phyloP scores from a whole-genome alignment of 2,113 vertebrate species.

The Daubentonia madagascariensis region DNA sequence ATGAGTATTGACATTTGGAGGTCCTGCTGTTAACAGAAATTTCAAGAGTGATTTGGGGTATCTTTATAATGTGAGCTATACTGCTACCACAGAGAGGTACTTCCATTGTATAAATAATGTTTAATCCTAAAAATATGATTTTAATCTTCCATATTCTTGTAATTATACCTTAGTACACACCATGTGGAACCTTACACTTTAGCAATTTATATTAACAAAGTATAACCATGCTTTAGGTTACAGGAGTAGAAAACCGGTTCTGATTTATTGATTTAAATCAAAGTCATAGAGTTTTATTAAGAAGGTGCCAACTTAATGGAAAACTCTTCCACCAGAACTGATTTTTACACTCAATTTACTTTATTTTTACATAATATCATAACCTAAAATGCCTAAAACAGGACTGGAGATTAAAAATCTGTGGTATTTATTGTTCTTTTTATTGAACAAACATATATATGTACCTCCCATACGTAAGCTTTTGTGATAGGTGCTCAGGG shows the following conservation, averaged over 20 bases:
- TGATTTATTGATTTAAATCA: slow-evolving; percentile 27
- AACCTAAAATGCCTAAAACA: slow-evolving; percentile 23
- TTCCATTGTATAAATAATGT: background rate
- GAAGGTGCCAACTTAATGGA: slow-evolving; percentile 1
- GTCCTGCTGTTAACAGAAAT: background rate
- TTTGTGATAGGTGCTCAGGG: background rate
- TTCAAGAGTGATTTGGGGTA: background rate
- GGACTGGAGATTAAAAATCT: background rate
- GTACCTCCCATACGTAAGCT: background rate
- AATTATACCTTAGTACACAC: background rate
- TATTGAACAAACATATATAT: background rate
- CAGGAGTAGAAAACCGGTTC: slow-evolving; percentile 9
- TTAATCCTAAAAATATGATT: background rate
- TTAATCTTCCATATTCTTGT: background rate
- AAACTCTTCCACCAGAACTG: background rate
- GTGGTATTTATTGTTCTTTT: background rate
- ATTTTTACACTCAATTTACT: slow-evolving; percentile 22
- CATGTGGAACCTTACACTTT: background rate
- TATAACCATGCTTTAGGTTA: background rate
- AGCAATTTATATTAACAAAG: background rate
- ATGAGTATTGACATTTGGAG: background rate
- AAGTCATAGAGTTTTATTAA: slow-evolving; percentile 47
- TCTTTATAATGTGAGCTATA: background rate
- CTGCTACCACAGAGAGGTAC: background rate
- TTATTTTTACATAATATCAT: background rate